Evolutionary conservation across 2,797 vertebrate genomes (phyloP).

Genomic region (Chelonia mydas): DNA sequence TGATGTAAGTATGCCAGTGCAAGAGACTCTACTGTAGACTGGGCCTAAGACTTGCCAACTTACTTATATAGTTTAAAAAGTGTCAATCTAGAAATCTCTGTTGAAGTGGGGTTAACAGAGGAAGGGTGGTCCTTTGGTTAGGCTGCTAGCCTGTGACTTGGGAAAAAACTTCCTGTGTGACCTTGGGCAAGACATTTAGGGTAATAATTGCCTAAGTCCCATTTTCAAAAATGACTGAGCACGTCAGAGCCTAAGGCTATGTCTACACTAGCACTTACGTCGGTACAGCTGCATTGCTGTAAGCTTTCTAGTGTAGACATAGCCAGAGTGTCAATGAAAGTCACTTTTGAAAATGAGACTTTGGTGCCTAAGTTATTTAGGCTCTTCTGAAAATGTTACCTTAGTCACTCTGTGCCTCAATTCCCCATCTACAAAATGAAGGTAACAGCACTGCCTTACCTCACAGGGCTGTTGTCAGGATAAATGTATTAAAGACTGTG

Average conservation of each 20-base stretch:
- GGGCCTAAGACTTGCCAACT: too few relatives aligned
- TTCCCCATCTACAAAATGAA: not conserved
- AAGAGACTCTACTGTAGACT: too few relatives aligned
- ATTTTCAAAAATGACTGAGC: not conserved
- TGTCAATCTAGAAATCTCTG: not conserved
- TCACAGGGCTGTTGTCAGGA: not conserved
- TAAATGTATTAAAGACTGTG: too few relatives aligned
- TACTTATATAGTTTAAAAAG: too few relatives aligned
- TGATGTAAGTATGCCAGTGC: not conserved
- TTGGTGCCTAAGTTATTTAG: not conserved
- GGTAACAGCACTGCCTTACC: not conserved
- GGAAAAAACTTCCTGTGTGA: not conserved
- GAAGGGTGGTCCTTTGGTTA: not conserved
- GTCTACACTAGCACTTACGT: too few relatives aligned
- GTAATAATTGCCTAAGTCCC: not conserved
- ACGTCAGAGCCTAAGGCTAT: not conserved
- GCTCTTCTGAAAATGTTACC: not conserved
- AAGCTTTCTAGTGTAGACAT: too few relatives aligned
- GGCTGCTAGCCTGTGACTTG: not conserved
- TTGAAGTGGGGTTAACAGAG: not conserved
- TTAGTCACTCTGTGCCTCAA: not conserved
- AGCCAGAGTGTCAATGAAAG: not conserved
- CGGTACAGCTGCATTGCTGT: too few relatives aligned
- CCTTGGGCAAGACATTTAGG: not conserved
- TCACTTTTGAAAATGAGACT: not conserved